Evolutionary conservation across 2,888 invertebrate species (phyloP).

Genomic region (Coelogynopora nodosa): DNA sequence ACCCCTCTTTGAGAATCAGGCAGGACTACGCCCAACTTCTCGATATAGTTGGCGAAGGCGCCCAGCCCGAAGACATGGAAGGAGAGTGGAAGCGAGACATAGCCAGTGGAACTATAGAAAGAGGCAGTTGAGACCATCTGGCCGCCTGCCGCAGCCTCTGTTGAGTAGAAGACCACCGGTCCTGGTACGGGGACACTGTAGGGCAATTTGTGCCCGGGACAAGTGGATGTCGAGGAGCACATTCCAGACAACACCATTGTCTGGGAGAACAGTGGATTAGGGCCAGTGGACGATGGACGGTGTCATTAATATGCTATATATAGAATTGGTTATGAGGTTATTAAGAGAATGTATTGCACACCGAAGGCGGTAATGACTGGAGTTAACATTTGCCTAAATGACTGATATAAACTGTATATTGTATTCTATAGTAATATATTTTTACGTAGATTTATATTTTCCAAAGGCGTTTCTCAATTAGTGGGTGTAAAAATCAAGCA

Average conservation of each 20-base stretch:
- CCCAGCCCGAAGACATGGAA: conserved; percentile 95
- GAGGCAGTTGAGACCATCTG: conserved; percentile 65
- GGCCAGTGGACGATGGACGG: no score
- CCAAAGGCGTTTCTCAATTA: no score
- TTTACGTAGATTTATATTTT: no score
- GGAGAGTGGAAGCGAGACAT: conserved; percentile 86
- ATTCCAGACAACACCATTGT: conserved; percentile 45
- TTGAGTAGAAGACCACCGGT: neutral
- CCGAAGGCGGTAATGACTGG: no score
- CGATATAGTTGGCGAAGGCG: conserved; percentile 93
- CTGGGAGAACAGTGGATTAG: neutral
- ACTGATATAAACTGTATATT: no score
- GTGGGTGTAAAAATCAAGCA: no score
- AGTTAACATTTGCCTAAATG: no score
- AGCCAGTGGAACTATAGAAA: conserved; percentile 84
- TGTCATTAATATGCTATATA: no score
- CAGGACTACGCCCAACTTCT: conserved; percentile 75
- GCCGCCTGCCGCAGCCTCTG: conserved; percentile 40
- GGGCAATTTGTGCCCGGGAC: conserved; percentile 39
- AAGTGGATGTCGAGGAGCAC: neutral
- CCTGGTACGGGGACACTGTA: conserved; percentile 45
- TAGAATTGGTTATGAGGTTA: no score
- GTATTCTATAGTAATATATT: no score
- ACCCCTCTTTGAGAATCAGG: conserved; percentile 49
- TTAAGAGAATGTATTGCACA: no score